Percentiles rank a stretch among this genome's conserved stretches.
phyloP scores from a whole-genome alignment of 2,888 invertebrate genomes.

The Microchrysa polita region DNA sequence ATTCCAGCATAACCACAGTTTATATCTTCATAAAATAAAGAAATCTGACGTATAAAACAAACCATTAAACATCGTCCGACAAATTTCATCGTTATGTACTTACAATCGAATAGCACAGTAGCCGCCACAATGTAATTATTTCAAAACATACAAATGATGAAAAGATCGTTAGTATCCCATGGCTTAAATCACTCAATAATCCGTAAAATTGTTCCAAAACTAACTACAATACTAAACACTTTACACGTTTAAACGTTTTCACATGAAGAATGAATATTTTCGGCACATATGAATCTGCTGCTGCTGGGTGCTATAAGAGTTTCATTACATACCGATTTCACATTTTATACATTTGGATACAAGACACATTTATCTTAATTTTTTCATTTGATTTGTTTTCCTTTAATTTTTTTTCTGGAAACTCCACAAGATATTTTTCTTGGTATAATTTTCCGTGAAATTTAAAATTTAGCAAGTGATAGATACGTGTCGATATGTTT shows the following conservation, averaged over 20 bases:
- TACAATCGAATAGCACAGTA: too few species aligned
- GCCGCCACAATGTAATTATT: background rate
- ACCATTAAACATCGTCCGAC: too few species aligned
- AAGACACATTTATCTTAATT: background rate
- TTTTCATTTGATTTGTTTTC: background rate
- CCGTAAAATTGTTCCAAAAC: conserved; percentile 4
- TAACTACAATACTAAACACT: background rate
- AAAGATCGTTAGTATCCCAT: background rate
- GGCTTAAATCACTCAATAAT: conserved; percentile 13
- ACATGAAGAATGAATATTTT: background rate
- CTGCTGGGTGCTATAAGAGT: too few species aligned
- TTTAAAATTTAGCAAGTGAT: background rate
- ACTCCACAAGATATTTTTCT: background rate
- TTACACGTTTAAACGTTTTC: background rate
- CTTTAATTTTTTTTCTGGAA: background rate
- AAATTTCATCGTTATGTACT: too few species aligned
- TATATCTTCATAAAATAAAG: too few species aligned
- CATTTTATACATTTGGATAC: too few species aligned
- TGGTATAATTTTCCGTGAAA: conserved; percentile 7
- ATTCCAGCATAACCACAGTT: too few species aligned
- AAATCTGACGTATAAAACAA: too few species aligned
- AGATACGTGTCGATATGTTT: background rate
- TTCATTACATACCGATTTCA: too few species aligned
- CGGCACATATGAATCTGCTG: background rate
- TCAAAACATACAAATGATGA: background rate